Conservation (phyloP, 53 echinoderm and acorn worm genomes). For the Crossaster papposus region DNA sequence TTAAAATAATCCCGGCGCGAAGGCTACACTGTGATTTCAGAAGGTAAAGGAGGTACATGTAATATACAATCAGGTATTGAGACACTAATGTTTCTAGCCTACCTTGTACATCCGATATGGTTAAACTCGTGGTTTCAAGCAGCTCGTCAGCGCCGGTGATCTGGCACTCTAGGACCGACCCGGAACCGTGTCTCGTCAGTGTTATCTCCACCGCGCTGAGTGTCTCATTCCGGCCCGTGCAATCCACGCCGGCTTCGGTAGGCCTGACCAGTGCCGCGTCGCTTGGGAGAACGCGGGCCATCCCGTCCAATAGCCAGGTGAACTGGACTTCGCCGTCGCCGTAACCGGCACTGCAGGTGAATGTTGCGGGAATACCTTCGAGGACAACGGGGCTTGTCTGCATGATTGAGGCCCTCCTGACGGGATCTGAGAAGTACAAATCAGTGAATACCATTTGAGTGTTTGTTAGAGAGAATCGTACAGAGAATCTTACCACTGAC, state of each 20-base stretch:
- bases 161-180: constrained; percentile 11
- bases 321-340: neutral
- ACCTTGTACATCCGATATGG: constrained; percentile 21
- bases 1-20: too few relatives aligned
- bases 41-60: too few relatives aligned
- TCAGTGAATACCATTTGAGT: neutral
- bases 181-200: neutral
- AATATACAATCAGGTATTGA: too few relatives aligned
- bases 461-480: too few relatives aligned
- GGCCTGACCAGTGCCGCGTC: neutral
- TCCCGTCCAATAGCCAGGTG: constrained; percentile 10
- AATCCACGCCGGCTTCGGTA: constrained; percentile 1
- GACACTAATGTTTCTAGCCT: neutral
- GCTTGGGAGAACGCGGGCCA: neutral
- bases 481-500: too few relatives aligned
- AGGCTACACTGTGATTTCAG: too few relatives aligned
- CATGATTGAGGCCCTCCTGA: neutral
- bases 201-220: neutral
- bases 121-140: constrained; percentile 1
- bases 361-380: constrained; percentile 5
- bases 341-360: constrained; percentile 21
- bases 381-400: constrained; percentile 3
- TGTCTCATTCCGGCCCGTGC: constrained; percentile 12
- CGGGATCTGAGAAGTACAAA: neutral
- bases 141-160: neutral